Conservation (phyloP, 2,888 invertebrate species). For the Napeogenes inachia region DNA sequence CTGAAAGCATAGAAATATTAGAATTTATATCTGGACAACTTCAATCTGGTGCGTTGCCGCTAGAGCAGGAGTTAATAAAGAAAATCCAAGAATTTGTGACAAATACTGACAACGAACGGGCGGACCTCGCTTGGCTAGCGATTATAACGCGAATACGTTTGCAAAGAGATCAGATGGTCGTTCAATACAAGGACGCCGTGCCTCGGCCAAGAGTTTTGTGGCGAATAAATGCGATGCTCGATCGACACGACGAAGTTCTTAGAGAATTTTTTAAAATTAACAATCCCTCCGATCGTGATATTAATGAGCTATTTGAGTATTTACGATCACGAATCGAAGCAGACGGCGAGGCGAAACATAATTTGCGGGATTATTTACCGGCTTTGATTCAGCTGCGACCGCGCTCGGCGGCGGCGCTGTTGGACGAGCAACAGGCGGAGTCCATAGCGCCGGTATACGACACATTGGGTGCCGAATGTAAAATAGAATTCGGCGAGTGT, state of each 20-base stretch:
- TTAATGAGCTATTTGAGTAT: slow-evolving; percentile 62
- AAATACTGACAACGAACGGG: slow-evolving; percentile 47
- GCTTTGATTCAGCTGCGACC: slow-evolving; percentile 50
- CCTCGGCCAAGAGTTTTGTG: slow-evolving; percentile 54
- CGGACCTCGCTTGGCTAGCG: slow-evolving; percentile 60
- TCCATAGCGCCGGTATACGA: slow-evolving; percentile 38
- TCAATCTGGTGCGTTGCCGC: slow-evolving; percentile 54
- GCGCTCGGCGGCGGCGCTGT: slow-evolving; percentile 51
- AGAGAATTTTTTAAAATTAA: slow-evolving; percentile 51
- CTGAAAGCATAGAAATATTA: slow-evolving; percentile 54
- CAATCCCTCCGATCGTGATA: slow-evolving; percentile 47
- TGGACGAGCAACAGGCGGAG: slow-evolving; percentile 43
- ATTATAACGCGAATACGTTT: slow-evolving; percentile 40
- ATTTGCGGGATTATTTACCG: slow-evolving; percentile 42
- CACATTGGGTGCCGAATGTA: slow-evolving; percentile 34
- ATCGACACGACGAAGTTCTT: slow-evolving; percentile 43
- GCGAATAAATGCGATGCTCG: slow-evolving; percentile 47
- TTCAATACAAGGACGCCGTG: slow-evolving; percentile 34
- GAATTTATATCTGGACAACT: slow-evolving; percentile 64
- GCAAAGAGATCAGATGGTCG: slow-evolving; percentile 36
- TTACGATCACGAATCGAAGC: slow-evolving; percentile 43
- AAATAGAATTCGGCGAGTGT: slow-evolving; percentile 49
- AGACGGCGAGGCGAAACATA: slow-evolving; percentile 33
- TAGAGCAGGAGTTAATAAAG: slow-evolving; percentile 52
- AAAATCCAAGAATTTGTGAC: slow-evolving; percentile 47